These are phyloP conservation scores for Philypnodon macrostomus DNA, from an alignment of 2,797 vertebrate species.

Conservation along the genomic window DNA sequence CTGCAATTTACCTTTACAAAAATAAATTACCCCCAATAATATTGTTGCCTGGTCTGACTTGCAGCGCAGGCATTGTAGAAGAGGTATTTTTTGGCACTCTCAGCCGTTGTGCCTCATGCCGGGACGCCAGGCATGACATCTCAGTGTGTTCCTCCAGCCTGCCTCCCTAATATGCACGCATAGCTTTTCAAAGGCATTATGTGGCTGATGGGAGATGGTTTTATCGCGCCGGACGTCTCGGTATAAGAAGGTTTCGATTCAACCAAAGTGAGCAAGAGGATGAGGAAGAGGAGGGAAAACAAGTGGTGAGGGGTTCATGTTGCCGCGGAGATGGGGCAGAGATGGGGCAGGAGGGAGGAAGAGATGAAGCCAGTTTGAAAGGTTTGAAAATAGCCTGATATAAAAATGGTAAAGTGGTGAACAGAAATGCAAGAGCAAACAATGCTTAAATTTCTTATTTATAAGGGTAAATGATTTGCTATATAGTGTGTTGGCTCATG, in stretches of 20 bases:
- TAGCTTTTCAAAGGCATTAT: conserved; percentile 70
- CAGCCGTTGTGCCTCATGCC: conserved; percentile 43
- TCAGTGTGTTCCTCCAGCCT: conserved; percentile 50
- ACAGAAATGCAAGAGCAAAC: not conserved
- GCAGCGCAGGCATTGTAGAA: no score
- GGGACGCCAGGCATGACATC: conserved; percentile 57
- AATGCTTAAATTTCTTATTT: not conserved
- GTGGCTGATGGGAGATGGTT: conserved; percentile 45
- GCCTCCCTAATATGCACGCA: conserved; percentile 59
- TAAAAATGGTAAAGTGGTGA: conserved; percentile 35
- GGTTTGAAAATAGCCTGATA: conserved; percentile 71
- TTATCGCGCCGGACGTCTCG: conserved; percentile 58
- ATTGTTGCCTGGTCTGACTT: no score
- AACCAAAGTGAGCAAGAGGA: conserved; percentile 36
- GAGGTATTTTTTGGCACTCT: conserved; percentile 27
- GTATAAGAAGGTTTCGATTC: conserved; percentile 50
- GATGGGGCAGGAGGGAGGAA: conserved; percentile 54
- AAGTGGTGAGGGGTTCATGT: conserved; percentile 48
- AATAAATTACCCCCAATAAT: no score
- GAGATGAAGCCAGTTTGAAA: conserved; percentile 44
- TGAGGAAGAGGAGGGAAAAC: conserved; percentile 38
- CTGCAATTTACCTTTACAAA: no score
- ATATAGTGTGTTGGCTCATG: no score
- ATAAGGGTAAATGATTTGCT: no score
- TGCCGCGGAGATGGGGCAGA: conserved; percentile 54